Evolutionary conservation across 2,888 invertebrate genomes (phyloP), one percentile per base, ranked within the genome.

Genomic region (Coenonympha arcania): DNA sequence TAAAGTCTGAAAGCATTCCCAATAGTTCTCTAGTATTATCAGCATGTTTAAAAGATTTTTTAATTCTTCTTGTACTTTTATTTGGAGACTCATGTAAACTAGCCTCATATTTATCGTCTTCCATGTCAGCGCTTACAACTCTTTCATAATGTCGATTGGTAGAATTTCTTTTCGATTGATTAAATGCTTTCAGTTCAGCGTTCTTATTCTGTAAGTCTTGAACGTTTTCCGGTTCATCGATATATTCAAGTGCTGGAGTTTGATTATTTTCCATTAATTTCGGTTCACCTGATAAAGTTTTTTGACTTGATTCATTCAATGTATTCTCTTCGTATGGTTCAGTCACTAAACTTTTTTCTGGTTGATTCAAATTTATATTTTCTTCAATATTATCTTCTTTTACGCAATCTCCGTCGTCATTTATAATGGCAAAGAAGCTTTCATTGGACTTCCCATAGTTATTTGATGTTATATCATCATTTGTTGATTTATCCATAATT

Each of bases 11-110:
- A 0, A 84, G 56, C 68, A 81, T 72, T 30, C 77, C 73, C 6
- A 84, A 57, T 2, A 84, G 60, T 24, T 79, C 76, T 6, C 69
- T 71, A 0, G 83, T 84, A 41, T 76, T 69, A 19, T 82, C 69
- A 0, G 73, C 77, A 19, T 66, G 63, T 51, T 64, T 69, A 6
- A 68, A 63, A 20, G 55, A 66, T 52, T 64, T 67, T 6, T 49
- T 46, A 3, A 41, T 51, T 50, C 52, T 62, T 5, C 53, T 15
- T 5, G 54, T 46, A 3, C 37, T 44, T 18, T 37, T 46, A n/a
- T 43, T 44, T 31, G 53, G 52, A 4, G 56, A 58, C 3, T 54
- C 50, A 19, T 56, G 36, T 4, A 31, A 28, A 9, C 48, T 37
- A n/a, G n/a, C n/a, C n/a, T n/a, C n/a, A 18, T 44, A 28, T 8